phyloP scores from a whole-genome alignment of 1,140 invertebrate genomes.

The Pissodes strobi region DNA sequence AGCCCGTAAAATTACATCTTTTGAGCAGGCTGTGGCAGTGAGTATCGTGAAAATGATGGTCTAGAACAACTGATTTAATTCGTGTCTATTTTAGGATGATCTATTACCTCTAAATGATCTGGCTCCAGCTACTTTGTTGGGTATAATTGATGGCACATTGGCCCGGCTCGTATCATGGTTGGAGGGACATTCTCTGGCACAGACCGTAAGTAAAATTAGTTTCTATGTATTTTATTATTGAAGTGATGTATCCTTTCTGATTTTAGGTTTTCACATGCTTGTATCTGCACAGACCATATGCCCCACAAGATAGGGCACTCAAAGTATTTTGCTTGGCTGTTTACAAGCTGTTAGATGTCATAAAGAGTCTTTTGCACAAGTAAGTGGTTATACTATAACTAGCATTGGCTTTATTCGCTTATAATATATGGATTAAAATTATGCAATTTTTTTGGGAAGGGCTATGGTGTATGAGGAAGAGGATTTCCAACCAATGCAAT shows the following conservation, averaged over 20 bases:
- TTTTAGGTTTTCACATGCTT: conserved; percentile 85
- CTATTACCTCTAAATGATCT: conserved; percentile 80
- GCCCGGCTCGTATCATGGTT: conserved; percentile 93
- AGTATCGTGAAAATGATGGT: conserved; percentile 41
- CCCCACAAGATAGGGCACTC: conserved; percentile 82
- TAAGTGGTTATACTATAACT: conserved; percentile 58
- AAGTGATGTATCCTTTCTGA: not conserved
- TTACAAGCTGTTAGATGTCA: conserved; percentile 89
- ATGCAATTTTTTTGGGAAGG: conserved; percentile 56
- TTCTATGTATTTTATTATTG: not conserved
- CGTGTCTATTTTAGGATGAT: conserved; percentile 65
- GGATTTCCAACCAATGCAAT: conserved; percentile 92
- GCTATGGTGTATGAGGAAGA: conserved; percentile 92
- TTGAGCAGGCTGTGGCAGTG: conserved; percentile 84
- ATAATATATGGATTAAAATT: conserved; percentile 5
- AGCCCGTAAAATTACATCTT: conserved; percentile 82
- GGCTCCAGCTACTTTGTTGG: conserved; percentile 73
- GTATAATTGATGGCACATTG: conserved; percentile 91
- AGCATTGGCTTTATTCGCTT: too few relatives aligned
- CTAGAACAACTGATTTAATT: not conserved
- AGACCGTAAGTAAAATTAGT: conserved; percentile 67
- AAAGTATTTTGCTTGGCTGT: conserved; percentile 86
- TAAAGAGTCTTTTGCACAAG: conserved; percentile 87
- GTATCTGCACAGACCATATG: conserved; percentile 88
- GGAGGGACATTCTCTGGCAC: conserved; percentile 93